Percentiles rank a stretch among this genome's conserved stretches.
phyloP scores from a whole-genome alignment of 2,888 invertebrate genomes.

The Rutpela maculata region DNA sequence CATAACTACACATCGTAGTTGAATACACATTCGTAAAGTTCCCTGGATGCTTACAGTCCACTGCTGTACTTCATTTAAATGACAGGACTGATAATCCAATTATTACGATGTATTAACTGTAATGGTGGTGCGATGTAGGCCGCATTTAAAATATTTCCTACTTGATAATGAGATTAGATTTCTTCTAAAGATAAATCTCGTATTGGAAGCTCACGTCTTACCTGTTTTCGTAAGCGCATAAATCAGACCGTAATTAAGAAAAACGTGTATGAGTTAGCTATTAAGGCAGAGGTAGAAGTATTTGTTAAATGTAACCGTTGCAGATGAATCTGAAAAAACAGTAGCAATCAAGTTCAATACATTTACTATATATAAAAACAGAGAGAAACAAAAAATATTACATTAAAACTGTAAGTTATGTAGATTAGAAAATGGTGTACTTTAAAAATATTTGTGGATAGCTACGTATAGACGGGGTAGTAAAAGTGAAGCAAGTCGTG shows the following conservation, averaged over 20 bases:
- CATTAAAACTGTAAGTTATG: no score
- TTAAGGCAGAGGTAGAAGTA: background rate
- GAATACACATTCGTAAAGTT: no score
- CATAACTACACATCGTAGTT: no score
- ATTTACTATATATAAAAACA: background rate
- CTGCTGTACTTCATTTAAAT: background rate
- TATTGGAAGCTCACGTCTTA: background rate
- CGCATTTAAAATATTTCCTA: background rate
- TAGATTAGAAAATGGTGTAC: no score
- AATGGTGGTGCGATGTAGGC: background rate
- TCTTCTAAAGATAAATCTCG: background rate
- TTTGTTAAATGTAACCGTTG: background rate
- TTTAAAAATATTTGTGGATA: no score
- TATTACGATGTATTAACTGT: background rate
- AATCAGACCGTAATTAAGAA: background rate
- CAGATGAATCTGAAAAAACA: background rate
- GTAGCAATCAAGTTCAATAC: background rate
- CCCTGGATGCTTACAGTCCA: no score
- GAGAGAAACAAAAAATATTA: background rate
- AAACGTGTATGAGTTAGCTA: background rate
- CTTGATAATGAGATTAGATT: background rate
- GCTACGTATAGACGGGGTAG: no score
- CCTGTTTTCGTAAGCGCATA: background rate
- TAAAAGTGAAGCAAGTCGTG: no score
- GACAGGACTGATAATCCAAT: background rate